These are phyloP conservation scores for Cephalopholis sonnerati DNA, from an alignment of 2,113 vertebrate species.

Conservation along the genomic window DNA sequence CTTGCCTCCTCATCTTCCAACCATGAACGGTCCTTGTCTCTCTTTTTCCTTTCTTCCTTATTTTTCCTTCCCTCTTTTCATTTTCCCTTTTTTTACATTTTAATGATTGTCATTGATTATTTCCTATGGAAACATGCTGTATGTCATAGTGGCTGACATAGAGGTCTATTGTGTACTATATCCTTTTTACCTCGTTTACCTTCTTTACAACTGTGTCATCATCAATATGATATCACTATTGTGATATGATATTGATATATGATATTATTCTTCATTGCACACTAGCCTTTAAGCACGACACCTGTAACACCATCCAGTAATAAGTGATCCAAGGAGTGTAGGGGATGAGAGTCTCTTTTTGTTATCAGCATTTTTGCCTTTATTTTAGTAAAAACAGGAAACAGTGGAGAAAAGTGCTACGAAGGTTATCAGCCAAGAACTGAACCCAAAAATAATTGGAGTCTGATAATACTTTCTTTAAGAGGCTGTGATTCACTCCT, in stretches of 20 bases:
- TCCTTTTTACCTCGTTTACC: background rate
- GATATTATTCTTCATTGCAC: background rate
- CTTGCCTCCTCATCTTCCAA: conserved; percentile 55
- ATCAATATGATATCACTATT: too few species aligned
- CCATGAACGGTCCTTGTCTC: conserved; percentile 35
- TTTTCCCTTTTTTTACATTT: conserved; percentile 17
- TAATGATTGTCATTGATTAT: background rate
- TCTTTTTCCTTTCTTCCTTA: conserved; percentile 31
- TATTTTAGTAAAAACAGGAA: background rate
- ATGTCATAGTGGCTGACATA: background rate
- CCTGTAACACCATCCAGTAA: background rate
- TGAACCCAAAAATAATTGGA: too few species aligned
- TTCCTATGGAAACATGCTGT: background rate
- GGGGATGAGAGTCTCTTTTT: background rate
- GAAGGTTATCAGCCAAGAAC: background rate
- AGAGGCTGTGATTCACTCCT: too few species aligned
- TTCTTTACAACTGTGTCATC: too few species aligned
- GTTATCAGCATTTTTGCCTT: background rate
- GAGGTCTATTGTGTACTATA: background rate
- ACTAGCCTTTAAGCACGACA: background rate
- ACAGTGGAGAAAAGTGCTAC: background rate
- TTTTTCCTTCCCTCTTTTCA: conserved; percentile 3
- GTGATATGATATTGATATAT: too few species aligned
- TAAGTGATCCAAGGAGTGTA: background rate
- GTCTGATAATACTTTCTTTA: too few species aligned